Evolutionary conservation across 2,797 vertebrate species (phyloP), one percentile per base, ranked within the genome.

Genomic region (Tokudaia muenninki): DNA sequence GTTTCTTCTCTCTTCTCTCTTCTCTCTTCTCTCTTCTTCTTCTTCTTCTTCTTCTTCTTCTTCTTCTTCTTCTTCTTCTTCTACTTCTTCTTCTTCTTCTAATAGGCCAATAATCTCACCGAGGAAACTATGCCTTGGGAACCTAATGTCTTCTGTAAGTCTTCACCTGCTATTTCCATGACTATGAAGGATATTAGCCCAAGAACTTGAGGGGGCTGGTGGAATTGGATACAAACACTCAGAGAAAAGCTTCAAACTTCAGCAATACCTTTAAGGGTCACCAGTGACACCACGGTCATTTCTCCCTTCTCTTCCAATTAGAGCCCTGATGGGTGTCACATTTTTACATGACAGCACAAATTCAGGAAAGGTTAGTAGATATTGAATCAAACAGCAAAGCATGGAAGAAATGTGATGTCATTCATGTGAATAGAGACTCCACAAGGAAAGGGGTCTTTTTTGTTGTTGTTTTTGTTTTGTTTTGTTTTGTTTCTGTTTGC

Each of bases 1-100:
- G 34, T 6, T 4, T 67, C 5, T 12, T 67, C 13, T 10, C 12
- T 4, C 1, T 34, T 10, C 13, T 31, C 9, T 26, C 2, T 8
- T 26, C 9, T n/a, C n/a, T n/a, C n/a, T n/a, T n/a, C n/a, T n/a
- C 14, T n/a, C 13, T 7, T 70, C 2, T 2, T 34, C 4, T 0
- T 67, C 5, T 1, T 16, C 22, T 1, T 61, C 59, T 24, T 24
- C 59, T 10, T 61, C 12, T 70, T 52, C 22, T 21, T 12, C 9
- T 26, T 3, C 41, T 72, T 61, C 67, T 17, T 63, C 16, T 78
- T 41, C 29, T 16, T 9, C 9, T 21, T 3, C 41, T 63, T 59
- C 67, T 22, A 14, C 16, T 70, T 52, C 29, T 16, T 13, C 9
- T 26, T 3, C 44, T 63, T 61, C 67, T 22, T 16, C 70, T 41